Conservation (phyloP, 2,113 vertebrate species). For the Origma solitaria region DNA sequence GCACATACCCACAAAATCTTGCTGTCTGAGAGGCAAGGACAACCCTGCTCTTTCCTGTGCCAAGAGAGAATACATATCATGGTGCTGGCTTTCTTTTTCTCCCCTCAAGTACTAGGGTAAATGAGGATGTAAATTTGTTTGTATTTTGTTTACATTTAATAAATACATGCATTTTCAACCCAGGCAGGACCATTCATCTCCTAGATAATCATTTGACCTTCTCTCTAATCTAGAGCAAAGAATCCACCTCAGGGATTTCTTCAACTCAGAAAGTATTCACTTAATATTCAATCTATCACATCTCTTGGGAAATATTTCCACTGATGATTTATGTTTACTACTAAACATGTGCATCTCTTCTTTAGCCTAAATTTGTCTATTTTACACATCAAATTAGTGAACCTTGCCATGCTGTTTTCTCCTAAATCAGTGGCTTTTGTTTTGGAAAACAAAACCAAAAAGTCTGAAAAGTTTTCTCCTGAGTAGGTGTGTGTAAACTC, state of each 20-base stretch:
- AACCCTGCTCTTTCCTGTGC: neutral
- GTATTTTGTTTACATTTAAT: slow-evolving; percentile 3
- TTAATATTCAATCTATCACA: neutral
- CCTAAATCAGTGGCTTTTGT: neutral
- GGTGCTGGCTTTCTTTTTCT: neutral
- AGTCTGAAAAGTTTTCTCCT: neutral
- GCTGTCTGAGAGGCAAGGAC: neutral
- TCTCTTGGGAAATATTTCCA: neutral
- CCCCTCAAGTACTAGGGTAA: neutral
- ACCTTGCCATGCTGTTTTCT: neutral
- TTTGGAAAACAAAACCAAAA: neutral
- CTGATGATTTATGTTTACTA: neutral
- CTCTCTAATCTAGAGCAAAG: neutral
- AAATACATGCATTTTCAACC: neutral
- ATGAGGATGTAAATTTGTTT: neutral
- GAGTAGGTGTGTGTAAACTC: neutral
- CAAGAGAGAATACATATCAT: accelerated
- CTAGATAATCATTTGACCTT: neutral
- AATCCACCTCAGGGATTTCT: neutral
- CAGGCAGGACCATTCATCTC: neutral
- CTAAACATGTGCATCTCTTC: neutral
- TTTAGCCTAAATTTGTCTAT: neutral
- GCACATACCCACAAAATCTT: neutral
- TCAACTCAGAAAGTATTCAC: neutral
- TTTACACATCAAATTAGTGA: neutral